A percentile compares a stretch with the other conserved stretches of the same genome.
phyloP scores from a whole-genome alignment of 2,113 vertebrate species.

The Prietella phreatophila region DNA sequence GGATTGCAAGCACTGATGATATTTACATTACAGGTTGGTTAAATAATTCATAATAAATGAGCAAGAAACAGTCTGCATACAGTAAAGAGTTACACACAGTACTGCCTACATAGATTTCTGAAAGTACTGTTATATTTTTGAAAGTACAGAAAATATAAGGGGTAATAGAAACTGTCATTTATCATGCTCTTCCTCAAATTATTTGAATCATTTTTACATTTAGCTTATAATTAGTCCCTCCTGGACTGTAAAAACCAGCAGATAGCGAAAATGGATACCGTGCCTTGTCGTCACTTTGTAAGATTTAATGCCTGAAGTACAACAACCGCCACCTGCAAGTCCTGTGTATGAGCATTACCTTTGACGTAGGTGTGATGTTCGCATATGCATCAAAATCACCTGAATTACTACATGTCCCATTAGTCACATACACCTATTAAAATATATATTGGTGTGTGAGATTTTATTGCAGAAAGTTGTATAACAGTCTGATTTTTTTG shows the following conservation, averaged over 20 bases:
- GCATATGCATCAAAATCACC: background rate
- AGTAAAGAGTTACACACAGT: background rate
- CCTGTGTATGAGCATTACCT: background rate
- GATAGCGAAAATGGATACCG: background rate
- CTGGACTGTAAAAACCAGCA: background rate
- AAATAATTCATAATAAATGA: background rate
- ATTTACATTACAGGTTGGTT: background rate
- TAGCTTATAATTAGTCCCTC: background rate
- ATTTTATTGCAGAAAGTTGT: background rate
- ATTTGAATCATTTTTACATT: background rate
- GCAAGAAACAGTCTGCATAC: background rate
- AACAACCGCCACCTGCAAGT: background rate
- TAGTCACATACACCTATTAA: background rate
- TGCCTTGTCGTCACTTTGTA: background rate
- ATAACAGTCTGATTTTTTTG: background rate
- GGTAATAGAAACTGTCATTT: background rate
- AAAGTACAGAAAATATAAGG: background rate
- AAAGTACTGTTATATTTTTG: background rate
- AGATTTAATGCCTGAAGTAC: background rate
- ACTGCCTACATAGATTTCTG: background rate
- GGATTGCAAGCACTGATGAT: background rate
- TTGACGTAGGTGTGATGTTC: constrained; percentile 8
- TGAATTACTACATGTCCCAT: background rate
- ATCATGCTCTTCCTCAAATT: background rate
- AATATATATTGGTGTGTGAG: background rate